Conservation (phyloP, 2,113 vertebrate species). For the Gallinago jamesoni region DNA sequence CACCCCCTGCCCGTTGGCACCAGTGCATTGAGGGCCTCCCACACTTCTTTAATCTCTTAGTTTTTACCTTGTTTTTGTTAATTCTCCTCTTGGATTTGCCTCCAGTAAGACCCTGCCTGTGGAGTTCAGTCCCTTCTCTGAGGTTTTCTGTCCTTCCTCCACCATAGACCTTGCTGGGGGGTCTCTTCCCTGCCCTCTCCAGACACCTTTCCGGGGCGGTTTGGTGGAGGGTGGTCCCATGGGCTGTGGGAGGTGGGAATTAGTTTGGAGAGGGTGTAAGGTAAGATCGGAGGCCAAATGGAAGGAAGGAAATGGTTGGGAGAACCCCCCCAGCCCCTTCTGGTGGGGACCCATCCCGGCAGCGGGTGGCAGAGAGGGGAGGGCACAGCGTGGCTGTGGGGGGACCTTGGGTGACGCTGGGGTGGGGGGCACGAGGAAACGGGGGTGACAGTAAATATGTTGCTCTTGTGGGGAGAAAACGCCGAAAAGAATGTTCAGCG, state of each 20-base stretch:
- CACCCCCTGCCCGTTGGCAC: too few species aligned
- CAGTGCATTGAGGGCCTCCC: neutral
- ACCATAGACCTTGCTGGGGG: neutral
- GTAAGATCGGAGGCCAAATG: neutral
- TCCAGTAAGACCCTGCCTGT: neutral
- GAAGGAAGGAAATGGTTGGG: neutral
- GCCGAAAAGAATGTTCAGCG: accelerated
- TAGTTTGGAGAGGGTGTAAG: neutral
- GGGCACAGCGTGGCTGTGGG: accelerated
- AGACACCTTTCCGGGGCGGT: neutral
- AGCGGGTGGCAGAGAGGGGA: neutral
- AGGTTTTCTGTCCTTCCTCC: neutral
- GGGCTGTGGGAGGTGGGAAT: accelerated
- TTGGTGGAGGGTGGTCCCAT: neutral
- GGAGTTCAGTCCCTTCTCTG: neutral
- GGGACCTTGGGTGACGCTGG: neutral
- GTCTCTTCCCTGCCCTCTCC: neutral
- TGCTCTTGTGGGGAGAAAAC: neutral
- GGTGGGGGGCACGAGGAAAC: neutral
- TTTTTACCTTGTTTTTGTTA: too few species aligned
- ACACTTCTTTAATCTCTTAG: neutral
- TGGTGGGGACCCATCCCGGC: neutral
- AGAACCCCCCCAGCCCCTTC: neutral
- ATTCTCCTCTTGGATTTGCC: neutral
- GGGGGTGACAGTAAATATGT: accelerated